Conservation (phyloP, 1,140 invertebrate genomes). For the Cecropterus lyciades region DNA sequence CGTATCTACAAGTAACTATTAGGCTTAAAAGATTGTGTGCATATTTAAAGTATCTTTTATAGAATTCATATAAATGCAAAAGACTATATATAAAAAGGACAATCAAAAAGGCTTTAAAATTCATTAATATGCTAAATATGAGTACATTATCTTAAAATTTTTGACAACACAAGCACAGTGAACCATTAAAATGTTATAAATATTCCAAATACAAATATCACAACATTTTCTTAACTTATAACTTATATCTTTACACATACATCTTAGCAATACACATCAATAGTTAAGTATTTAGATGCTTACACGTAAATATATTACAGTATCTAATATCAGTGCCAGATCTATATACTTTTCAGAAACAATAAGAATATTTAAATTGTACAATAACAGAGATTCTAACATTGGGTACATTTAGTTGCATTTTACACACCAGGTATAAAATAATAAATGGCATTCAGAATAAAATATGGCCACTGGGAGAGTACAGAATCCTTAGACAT, state of each 20-base stretch:
- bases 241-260: conserved; percentile 76
- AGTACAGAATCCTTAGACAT: conserved; percentile 41
- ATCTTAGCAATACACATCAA: conserved; percentile 75
- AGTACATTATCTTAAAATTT: conserved; percentile 34
- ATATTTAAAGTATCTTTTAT: conserved; percentile 21
- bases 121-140: conserved; percentile 14
- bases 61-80: conserved; percentile 31
- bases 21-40: conserved; percentile 19
- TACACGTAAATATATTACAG: conserved; percentile 69
- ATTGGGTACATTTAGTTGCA: conserved; percentile 37
- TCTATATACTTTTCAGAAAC: conserved; percentile 56
- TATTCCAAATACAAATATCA: conserved; percentile 84
- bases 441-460: conserved; percentile 65
- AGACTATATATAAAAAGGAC: conserved; percentile 18
- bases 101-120: conserved; percentile 18
- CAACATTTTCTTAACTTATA: conserved; percentile 71
- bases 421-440: conserved; percentile 50
- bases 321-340: conserved; percentile 69
- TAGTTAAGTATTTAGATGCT: conserved; percentile 72
- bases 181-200: conserved; percentile 62
- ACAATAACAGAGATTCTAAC: conserved; percentile 49
- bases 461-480: conserved; percentile 79
- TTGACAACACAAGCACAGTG: conserved; percentile 25
- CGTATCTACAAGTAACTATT: neutral
- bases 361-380: conserved; percentile 46